These are phyloP conservation scores for Ditula angustiorana DNA, from an alignment of 2,888 invertebrate genomes.

Conservation along the genomic window DNA sequence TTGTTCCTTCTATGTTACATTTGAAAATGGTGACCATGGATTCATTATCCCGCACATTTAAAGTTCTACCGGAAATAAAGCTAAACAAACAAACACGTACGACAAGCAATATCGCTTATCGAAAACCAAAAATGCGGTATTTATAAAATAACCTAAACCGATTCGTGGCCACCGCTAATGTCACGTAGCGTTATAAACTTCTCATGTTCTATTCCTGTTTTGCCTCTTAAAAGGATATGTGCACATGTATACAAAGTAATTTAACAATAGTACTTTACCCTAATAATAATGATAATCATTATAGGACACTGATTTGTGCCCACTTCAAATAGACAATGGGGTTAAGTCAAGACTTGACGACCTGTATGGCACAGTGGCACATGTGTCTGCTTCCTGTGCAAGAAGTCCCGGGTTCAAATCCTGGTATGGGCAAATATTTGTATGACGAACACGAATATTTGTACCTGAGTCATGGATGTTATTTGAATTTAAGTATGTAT, in stretches of 20 bases:
- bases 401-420: too few species aligned
- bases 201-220: neutral
- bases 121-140: neutral
- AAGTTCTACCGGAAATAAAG: neutral
- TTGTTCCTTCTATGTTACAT: too few species aligned
- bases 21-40: neutral
- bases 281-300: too few species aligned
- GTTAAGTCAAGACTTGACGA: too few species aligned
- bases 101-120: neutral
- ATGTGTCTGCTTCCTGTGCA: too few species aligned
- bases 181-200: conserved; percentile 3
- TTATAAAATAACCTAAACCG: neutral
- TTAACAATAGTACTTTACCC: neutral
- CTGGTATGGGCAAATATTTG: too few species aligned
- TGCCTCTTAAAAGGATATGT: neutral
- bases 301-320: too few species aligned
- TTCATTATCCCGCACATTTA: neutral
- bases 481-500: too few species aligned
- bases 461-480: too few species aligned
- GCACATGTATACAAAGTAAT: neutral
- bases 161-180: neutral
- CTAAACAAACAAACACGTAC: neutral
- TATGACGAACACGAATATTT: too few species aligned
- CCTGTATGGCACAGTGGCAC: too few species aligned
- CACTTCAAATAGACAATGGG: too few species aligned